A percentile compares a stretch with the other conserved stretches of the same genome.
phyloP scores from a whole-genome alignment of 64 coral and sea anemone genomes.

The Anthopleura sola region DNA sequence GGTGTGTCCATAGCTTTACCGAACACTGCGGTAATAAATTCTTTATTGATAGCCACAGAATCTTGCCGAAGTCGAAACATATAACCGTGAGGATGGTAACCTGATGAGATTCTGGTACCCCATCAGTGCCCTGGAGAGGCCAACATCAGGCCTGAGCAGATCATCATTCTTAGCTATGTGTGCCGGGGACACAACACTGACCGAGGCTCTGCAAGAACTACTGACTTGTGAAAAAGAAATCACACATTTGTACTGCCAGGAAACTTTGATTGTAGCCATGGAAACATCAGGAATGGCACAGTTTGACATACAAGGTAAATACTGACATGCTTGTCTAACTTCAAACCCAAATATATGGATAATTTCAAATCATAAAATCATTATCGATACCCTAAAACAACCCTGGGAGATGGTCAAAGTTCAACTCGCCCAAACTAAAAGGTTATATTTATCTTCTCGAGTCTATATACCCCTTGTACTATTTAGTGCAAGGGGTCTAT shows the following conservation, averaged over 20 bases:
- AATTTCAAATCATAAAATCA: too few relatives aligned
- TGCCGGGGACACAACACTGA: slow-evolving; percentile 59
- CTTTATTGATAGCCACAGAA: slow-evolving; percentile 27
- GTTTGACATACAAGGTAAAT: neutral
- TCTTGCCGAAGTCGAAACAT: slow-evolving; percentile 81
- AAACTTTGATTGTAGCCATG: slow-evolving; percentile 22
- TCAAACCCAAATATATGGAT: too few relatives aligned
- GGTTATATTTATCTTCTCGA: too few relatives aligned
- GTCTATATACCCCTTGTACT: too few relatives aligned
- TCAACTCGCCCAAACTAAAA: too few relatives aligned
- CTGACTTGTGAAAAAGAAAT: slow-evolving; percentile 56
- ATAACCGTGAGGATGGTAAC: slow-evolving; percentile 90
- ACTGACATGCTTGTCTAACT: too few relatives aligned
- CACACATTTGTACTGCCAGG: slow-evolving; percentile 69
- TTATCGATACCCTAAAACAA: too few relatives aligned
- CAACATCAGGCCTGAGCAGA: slow-evolving; percentile 46
- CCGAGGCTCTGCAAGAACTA: slow-evolving; percentile 56
- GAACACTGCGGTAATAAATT: neutral
- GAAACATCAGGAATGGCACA: neutral
- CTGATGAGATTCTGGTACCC: slow-evolving; percentile 96
- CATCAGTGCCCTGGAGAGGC: slow-evolving; percentile 61
- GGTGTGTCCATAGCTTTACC: neutral
- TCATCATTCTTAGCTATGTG: slow-evolving; percentile 55
- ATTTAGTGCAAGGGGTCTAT: too few relatives aligned
- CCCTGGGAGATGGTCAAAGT: too few relatives aligned